Base-by-base conservation (phyloP, 1,140 invertebrate species). In the Pectinophora gossypiella region DNA sequence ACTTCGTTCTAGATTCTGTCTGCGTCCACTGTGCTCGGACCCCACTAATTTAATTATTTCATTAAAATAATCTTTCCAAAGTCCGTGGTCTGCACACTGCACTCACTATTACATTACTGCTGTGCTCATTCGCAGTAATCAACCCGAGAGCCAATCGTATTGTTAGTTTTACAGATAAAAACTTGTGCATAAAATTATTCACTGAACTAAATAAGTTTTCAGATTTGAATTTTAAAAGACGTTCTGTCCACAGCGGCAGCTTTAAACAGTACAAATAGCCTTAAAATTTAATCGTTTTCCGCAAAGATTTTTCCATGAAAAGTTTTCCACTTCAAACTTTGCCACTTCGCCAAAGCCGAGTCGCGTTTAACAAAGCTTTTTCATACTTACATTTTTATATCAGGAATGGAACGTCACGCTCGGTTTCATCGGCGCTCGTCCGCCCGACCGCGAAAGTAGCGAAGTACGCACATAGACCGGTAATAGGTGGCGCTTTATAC, bases 381-480 rank as follows among this genome's bases (percentile, higher is more conserved):
- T 87, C 77, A 86, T 86, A 81, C 80, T 81, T 83, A 84, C 76
- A 82, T 84, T 85, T 85, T 87, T 87, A 84, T 85, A 83, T 85
- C 78, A 71, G 75, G 73, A 85, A 82, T 76, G 75, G 78, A 82
- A 74, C 71, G 79, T 83, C 80, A 85, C 73, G 81, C 70, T 86
- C 77, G 72, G 79, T 81, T 80, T 75, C 78, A 73, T 69, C 75
- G 76, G 60, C 68, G 67, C 64, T 72, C 13, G 36, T 59, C 71
- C 71, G 76, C 72, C 76, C 76, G 72, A 78, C 80, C 72, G 77
- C 77, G 73, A 83, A 79, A n/a, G n/a, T n/a, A n/a, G n/a, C n/a
- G n/a, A 80, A 75, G 76, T 81, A 82, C 78, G 76, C 69, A 55
- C 77, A 74, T 75, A 74, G 71, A 77, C 72, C 77, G 75, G 75